Conservation (phyloP, 2,888 invertebrate genomes). For the Leptarthrus brevirostris region DNA sequence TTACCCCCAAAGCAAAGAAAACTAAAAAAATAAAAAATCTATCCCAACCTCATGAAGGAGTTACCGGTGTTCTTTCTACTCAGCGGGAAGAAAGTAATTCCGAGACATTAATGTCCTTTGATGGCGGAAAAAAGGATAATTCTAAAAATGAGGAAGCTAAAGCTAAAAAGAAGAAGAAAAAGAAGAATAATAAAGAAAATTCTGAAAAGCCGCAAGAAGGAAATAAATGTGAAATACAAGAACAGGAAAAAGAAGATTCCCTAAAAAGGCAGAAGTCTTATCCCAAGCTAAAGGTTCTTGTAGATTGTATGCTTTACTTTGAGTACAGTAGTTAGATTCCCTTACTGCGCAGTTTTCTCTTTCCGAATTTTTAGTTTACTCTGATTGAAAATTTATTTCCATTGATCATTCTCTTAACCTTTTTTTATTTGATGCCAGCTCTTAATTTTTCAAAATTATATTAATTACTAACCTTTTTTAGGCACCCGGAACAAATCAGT, state of each 20-base stretch:
- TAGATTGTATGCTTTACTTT: background rate
- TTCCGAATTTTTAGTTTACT: no score
- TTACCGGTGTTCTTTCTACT: background rate
- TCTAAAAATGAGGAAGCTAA: background rate
- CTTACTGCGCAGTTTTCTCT: no score
- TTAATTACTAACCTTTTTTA: constrained; percentile 21
- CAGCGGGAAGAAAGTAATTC: background rate
- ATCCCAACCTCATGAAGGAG: background rate
- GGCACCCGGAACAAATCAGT: constrained; percentile 60
- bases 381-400: no score
- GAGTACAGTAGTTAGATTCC: no score
- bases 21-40: constrained; percentile 11
- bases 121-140: background rate
- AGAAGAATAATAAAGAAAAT: constrained; percentile 42
- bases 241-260: background rate
- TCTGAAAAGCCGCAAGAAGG: constrained; percentile 24
- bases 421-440: no score
- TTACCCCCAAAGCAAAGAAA: constrained; percentile 8
- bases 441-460: no score
- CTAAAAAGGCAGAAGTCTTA: constrained; percentile 16
- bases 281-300: constrained; percentile 1
- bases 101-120: background rate
- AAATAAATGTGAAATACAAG: constrained; percentile 29
- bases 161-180: constrained; percentile 44
- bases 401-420: no score